These are phyloP conservation scores for Galerucella pusilla DNA, from an alignment of 2,888 invertebrate genomes.

Conservation along the genomic window DNA sequence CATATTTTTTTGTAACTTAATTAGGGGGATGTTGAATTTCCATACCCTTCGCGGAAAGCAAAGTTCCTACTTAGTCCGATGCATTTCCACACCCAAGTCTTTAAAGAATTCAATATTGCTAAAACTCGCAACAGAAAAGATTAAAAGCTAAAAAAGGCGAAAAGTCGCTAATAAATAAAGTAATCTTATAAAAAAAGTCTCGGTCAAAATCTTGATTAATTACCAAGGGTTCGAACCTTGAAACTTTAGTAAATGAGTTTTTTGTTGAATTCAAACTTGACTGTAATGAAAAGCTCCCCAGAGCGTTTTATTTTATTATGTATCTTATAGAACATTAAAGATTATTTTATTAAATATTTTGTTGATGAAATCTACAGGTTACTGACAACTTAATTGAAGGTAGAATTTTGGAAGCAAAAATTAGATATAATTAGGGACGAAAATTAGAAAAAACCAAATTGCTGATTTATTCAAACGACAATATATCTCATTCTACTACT, in stretches of 20 bases:
- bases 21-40: neutral
- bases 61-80: neutral
- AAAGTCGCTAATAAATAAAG: constrained; percentile 36
- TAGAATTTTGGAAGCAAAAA: too few relatives aligned
- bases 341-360: constrained; percentile 32
- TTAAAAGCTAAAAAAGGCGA: constrained; percentile 12
- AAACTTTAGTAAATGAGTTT: constrained; percentile 41
- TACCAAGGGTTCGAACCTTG: constrained; percentile 23
- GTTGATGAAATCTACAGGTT: constrained; percentile 18
- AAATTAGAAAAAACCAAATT: too few relatives aligned
- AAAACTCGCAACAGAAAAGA: constrained; percentile 7
- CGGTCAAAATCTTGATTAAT: constrained; percentile 35
- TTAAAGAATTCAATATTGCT: constrained; percentile 3
- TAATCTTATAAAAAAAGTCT: constrained; percentile 31
- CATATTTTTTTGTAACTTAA: neutral
- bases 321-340: constrained; percentile 32
- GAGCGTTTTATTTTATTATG: constrained; percentile 35
- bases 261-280: constrained; percentile 31
- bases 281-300: constrained; percentile 34
- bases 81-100: neutral
- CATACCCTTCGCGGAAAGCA: neutral
- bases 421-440: too few relatives aligned
- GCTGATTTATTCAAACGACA: too few relatives aligned
- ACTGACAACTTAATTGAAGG: constrained; percentile 7
- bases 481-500: too few relatives aligned